A percentile compares a stretch with the other conserved stretches of the same genome.
These are phyloP conservation scores for Macroteleia sp. DNA, from an alignment of 2,888 invertebrate genomes.

Conservation along the genomic window DNA sequence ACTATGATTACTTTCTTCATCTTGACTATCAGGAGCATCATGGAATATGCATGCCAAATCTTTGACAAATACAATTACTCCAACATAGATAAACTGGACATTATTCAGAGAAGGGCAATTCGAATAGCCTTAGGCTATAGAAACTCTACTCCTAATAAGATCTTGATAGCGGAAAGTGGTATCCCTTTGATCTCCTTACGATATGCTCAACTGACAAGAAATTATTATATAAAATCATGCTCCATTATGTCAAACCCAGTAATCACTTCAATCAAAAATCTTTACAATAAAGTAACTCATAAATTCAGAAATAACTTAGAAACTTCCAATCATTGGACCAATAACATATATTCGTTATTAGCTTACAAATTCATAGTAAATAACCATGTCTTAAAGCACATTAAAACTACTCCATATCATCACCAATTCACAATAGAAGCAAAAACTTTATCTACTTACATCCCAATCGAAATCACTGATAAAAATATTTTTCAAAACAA, in stretches of 20 bases:
- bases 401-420: not conserved
- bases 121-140: slow-evolving; percentile 15
- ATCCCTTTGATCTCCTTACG: not conserved
- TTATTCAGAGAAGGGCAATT: slow-evolving; percentile 13
- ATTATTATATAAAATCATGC: slow-evolving; percentile 12
- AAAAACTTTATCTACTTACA: not conserved
- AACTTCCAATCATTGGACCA: not conserved
- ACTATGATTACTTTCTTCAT: not conserved
- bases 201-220: not conserved
- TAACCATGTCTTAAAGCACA: too few species aligned
- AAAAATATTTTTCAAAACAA: too few species aligned
- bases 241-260: slow-evolving; percentile 19
- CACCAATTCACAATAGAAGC: too few species aligned
- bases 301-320: not conserved
- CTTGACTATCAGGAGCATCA: not conserved
- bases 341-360: not conserved
- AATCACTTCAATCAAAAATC: slow-evolving; percentile 3
- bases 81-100: not conserved
- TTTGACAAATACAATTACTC: not conserved
- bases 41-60: slow-evolving; percentile 10
- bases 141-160: slow-evolving; percentile 24
- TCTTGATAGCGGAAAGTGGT: not conserved
- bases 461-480: not conserved
- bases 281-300: not conserved
- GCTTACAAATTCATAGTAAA: too few species aligned